Percentiles rank a stretch among this genome's conserved stretches.
phyloP scores from a whole-genome alignment of 2,113 vertebrate genomes.

The Hipposideros armiger region DNA sequence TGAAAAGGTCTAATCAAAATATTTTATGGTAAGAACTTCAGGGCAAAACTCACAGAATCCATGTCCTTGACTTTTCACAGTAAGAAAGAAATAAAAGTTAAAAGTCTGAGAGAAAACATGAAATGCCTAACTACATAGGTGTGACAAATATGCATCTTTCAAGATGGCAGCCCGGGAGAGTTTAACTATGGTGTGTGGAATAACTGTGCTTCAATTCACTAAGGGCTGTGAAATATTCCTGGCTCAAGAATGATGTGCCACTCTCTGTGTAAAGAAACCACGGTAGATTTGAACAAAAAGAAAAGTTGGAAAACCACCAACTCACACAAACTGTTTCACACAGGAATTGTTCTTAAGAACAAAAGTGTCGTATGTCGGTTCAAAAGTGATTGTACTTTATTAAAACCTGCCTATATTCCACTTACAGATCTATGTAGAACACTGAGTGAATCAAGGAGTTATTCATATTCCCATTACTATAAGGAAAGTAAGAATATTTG shows the following conservation, averaged over 20 bases:
- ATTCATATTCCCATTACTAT: background rate
- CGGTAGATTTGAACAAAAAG: background rate
- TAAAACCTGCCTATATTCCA: conserved; percentile 13
- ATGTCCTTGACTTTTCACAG: background rate
- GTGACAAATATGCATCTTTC: conserved; percentile 14
- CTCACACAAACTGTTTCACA: background rate
- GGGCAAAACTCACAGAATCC: conserved; percentile 7
- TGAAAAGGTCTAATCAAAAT: conserved; percentile 26
- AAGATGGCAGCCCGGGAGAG: background rate
- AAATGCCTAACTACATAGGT: background rate
- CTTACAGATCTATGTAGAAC: background rate
- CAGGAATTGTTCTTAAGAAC: background rate
- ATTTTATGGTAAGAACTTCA: background rate
- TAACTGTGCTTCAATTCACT: conserved; percentile 1
- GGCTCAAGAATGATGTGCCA: background rate
- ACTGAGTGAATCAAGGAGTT: background rate
- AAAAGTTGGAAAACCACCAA: background rate
- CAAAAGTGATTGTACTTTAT: background rate
- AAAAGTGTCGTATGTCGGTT: background rate
- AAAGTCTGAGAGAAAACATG: background rate
- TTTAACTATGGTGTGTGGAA: background rate
- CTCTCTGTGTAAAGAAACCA: background rate
- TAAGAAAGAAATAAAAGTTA: background rate
- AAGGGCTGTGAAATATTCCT: background rate
- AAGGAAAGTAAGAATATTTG: conserved; percentile 28